Percentiles rank a stretch among this genome's conserved stretches.
Conservation (phyloP, 2,113 vertebrate species). For the Rattus norvegicus region DNA sequence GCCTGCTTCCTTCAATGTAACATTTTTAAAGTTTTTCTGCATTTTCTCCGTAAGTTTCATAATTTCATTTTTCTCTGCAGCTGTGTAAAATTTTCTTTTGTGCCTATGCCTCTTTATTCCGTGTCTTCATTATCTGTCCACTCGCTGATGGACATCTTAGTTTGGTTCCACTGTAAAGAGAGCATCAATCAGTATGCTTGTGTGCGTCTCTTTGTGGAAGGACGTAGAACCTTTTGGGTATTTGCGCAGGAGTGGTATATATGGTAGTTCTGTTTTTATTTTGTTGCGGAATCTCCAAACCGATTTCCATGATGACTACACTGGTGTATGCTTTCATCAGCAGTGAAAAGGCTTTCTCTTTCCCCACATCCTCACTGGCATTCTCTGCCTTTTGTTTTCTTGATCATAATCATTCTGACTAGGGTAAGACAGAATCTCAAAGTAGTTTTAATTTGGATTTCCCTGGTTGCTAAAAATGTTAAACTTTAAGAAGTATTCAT, state of each 20-base stretch:
- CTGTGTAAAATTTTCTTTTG: neutral
- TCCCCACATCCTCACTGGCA: neutral
- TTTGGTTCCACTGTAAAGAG: neutral
- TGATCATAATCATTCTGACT: neutral
- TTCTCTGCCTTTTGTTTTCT: neutral
- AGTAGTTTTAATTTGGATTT: neutral
- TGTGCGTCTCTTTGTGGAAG: neutral
- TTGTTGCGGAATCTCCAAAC: neutral
- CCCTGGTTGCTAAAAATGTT: neutral
- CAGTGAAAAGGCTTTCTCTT: neutral
- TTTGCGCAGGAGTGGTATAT: neutral
- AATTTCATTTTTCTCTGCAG: neutral
- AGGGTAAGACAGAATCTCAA: neutral
- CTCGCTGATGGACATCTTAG: neutral
- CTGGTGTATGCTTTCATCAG: neutral
- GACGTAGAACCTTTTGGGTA: neutral
- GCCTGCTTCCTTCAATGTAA: neutral
- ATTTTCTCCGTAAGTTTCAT: too few relatives aligned
- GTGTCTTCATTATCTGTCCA: neutral
- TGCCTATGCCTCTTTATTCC: neutral
- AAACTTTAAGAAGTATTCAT: neutral
- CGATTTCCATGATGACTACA: neutral
- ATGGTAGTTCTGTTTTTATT: neutral
- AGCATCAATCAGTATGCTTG: neutral
- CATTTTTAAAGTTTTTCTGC: neutral